Evolutionary conservation across 2,888 invertebrate genomes (phyloP).

Genomic region (Nezara viridula): DNA sequence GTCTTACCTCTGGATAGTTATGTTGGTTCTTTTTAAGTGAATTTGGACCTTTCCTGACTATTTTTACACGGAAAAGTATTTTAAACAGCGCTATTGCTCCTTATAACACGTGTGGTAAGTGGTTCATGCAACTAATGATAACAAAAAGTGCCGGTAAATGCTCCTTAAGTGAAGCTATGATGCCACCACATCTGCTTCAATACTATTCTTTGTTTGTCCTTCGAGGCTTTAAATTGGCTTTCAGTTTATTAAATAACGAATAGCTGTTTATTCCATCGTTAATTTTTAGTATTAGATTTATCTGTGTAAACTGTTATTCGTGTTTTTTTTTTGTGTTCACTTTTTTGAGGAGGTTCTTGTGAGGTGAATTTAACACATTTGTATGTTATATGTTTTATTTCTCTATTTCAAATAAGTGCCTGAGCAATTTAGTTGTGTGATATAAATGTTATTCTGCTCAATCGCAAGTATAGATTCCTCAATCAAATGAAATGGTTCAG

Average conservation of each 20-base stretch:
- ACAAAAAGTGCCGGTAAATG: constrained; percentile 19
- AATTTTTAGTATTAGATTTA: neutral
- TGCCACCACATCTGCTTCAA: constrained; percentile 51
- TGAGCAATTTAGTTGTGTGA: neutral
- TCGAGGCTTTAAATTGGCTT: neutral
- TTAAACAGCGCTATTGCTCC: constrained; percentile 47
- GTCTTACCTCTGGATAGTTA: neutral
- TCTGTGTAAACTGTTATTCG: neutral
- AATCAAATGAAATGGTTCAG: neutral
- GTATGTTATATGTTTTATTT: neutral
- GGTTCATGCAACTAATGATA: neutral
- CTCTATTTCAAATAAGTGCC: neutral
- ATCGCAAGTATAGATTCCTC: neutral
- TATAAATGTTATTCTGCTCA: neutral
- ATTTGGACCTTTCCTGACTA: constrained; percentile 28
- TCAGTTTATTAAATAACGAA: neutral
- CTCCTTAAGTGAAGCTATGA: neutral
- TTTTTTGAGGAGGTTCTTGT: neutral
- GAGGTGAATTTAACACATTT: neutral
- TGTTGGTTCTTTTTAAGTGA: constrained; percentile 51
- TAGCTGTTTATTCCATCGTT: neutral
- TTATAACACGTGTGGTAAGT: constrained; percentile 52
- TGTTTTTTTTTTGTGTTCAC: neutral
- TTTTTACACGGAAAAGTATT: neutral
- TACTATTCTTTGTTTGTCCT: constrained; percentile 23